Evolutionary conservation across 2,797 vertebrate genomes (phyloP), one percentile per base, ranked within the genome.

Genomic region (Tragopan temminckii): DNA sequence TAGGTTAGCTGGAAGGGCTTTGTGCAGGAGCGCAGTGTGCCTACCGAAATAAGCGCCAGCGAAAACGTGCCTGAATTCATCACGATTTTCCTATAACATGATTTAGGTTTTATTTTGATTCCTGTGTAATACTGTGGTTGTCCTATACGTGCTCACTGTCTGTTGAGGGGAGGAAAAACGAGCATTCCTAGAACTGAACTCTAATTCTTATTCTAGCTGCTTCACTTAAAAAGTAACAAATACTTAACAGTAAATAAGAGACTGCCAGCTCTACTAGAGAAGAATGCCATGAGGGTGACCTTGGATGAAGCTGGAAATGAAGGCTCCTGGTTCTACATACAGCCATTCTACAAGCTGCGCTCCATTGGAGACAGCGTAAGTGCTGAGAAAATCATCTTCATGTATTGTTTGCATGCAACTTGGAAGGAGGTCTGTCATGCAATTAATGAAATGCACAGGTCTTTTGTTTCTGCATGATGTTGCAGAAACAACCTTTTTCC

Each of bases 291-390:
- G 99, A 97, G 99, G 43, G 99, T 99, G 88, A 99, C 99, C 1
- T 93, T 99, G 98, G 99, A 99, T 38, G 99, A 99, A 11, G 99
- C 99, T 7, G 99, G 99, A 46, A 99, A 99, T 5, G 99, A 99
- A 88, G 99, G 99, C 11, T 99, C 99, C 97, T 99, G 99, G 99
- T 99, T 99, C 97, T 99, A 99, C 97, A 99, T 99, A 74, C 99
- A 99, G 84, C 99, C 99, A 0, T 99, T 99, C 97, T 99, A 99
- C 98, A 99, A 99, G 77, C 98, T 99, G 48, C 98, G 99, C 18
- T 99, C 99, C 93, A 99, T 99, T 21, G 99, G 99, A 79, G 99
- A 99, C 98, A 99, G 99, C 13, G 99, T 99, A 95, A 99, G 99
- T 98, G 86, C 48, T 8, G 7, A 7, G 4, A 13, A 25, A 31